Evolutionary conservation across 2,797 vertebrate species (phyloP).

Genomic region (Danio tinwini): DNA sequence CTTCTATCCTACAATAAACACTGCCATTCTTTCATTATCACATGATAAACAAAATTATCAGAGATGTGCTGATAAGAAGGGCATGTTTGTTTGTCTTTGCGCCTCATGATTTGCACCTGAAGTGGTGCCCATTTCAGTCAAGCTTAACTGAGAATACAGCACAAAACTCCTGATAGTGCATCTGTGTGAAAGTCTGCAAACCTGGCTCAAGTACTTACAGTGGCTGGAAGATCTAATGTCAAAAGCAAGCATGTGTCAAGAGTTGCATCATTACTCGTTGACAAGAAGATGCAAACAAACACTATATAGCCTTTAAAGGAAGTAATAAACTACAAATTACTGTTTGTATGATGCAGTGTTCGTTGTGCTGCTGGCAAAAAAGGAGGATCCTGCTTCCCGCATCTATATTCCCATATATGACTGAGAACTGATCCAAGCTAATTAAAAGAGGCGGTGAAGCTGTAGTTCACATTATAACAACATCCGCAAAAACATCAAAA

Average conservation of each 20-base stretch:
- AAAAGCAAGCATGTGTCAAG: conserved; percentile 1
- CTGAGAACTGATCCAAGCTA: background rate
- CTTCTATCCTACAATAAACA: background rate
- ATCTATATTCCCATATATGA: background rate
- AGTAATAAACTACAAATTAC: background rate
- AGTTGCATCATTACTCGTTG: background rate
- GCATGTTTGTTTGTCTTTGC: background rate
- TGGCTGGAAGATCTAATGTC: background rate
- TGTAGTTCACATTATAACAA: too few species aligned
- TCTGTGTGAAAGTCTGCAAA: background rate
- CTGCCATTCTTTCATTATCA: background rate
- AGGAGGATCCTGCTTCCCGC: background rate
- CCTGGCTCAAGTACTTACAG: background rate
- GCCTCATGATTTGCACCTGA: background rate
- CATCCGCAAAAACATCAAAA: too few species aligned
- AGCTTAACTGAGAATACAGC: background rate
- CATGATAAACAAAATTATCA: background rate
- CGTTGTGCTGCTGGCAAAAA: background rate
- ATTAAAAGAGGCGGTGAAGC: background rate
- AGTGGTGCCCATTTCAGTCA: background rate
- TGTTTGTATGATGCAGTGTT: background rate
- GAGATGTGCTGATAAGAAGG: background rate
- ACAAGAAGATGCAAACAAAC: background rate
- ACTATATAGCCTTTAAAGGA: background rate
- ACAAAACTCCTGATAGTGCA: background rate